phyloP scores from a whole-genome alignment of 92 coral and sea anemone species.

The Nematostella vectensis region DNA sequence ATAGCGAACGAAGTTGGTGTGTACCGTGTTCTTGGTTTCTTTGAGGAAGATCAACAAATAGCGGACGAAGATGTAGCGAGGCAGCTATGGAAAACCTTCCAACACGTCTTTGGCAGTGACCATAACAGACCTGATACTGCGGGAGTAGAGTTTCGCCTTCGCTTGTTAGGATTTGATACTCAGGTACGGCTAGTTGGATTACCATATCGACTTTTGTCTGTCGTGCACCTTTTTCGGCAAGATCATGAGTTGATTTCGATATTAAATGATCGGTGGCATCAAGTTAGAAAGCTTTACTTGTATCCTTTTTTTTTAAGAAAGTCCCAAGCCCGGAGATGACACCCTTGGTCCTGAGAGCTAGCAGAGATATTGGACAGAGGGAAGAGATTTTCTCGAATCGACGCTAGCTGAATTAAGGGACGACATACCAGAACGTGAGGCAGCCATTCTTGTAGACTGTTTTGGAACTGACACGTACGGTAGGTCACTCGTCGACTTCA shows the following conservation, averaged over 20 bases:
- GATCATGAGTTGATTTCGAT: too few species aligned
- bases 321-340: background rate
- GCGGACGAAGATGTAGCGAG: background rate
- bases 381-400: slow-evolving; percentile 1
- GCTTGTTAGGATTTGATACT: background rate
- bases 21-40: background rate
- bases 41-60: background rate
- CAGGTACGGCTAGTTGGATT: too few species aligned
- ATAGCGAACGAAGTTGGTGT: too few species aligned
- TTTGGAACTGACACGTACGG: background rate
- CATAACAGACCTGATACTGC: background rate
- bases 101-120: background rate
- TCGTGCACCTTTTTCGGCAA: too few species aligned
- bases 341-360: background rate
- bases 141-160: background rate
- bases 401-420: background rate
- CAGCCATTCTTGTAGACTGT: background rate
- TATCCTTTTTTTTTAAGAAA: too few species aligned
- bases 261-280: too few species aligned
- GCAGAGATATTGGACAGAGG: background rate
- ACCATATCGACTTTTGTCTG: too few species aligned
- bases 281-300: too few species aligned
- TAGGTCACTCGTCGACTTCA: background rate
- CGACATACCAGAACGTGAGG: background rate
- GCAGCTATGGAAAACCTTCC: background rate